Conservation (phyloP, 2,113 vertebrate species). For the Ameiurus melas region DNA sequence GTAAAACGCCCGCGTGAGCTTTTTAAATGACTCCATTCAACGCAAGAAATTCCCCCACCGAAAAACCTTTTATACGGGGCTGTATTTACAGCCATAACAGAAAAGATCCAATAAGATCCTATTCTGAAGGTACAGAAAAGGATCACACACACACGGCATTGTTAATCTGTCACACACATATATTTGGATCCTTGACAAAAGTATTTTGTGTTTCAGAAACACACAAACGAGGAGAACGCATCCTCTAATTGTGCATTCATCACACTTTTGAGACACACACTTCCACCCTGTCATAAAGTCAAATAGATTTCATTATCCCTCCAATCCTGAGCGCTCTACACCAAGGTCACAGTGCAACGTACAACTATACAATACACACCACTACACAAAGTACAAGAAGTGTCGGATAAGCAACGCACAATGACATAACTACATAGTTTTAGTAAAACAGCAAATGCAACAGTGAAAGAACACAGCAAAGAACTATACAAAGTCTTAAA, state of each 20-base stretch:
- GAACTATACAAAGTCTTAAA: not conserved
- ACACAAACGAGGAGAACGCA: conserved; percentile 1
- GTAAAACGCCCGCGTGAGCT: not conserved
- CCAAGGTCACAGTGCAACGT: not conserved
- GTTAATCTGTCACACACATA: conserved; percentile 12
- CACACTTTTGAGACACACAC: not conserved
- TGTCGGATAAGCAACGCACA: not conserved
- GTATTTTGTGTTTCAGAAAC: conserved; percentile 21
- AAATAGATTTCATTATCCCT: not conserved
- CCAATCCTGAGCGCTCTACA: not conserved
- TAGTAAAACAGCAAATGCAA: not conserved
- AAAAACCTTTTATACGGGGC: conserved; percentile 16
- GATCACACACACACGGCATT: not conserved
- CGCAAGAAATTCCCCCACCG: not conserved
- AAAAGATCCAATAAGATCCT: conserved; percentile 19
- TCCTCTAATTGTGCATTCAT: not conserved
- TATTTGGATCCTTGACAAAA: not conserved
- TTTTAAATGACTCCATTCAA: conserved; percentile 30
- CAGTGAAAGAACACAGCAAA: not conserved
- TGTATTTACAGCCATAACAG: conserved; percentile 26
- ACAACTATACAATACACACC: not conserved
- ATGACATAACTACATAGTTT: not conserved
- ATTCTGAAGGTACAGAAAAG: conserved; percentile 19
- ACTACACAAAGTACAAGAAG: not conserved
- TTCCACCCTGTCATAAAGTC: not conserved